These are phyloP conservation scores for Sebastes hubbsi DNA, from an alignment of 2,797 vertebrate species.

Conservation along the genomic window DNA sequence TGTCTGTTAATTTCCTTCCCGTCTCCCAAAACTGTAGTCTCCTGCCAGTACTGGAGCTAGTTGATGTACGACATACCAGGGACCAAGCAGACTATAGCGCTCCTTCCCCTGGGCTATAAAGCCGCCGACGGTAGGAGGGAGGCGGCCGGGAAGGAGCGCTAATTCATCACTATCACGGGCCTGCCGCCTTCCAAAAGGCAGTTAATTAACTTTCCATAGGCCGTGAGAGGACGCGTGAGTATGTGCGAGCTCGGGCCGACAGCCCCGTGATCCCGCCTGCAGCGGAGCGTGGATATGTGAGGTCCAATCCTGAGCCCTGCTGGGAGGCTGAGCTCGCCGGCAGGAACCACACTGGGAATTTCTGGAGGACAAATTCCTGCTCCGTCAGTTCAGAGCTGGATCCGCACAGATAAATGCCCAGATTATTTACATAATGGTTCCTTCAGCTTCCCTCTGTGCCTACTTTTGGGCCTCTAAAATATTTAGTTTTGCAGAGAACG, in stretches of 20 bases:
- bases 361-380: constrained; percentile 18
- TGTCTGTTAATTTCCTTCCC: constrained; percentile 14
- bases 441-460: not conserved
- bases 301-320: not conserved
- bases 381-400: constrained; percentile 4
- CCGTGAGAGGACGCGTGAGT: constrained; percentile 45
- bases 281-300: constrained; percentile 17
- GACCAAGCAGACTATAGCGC: not conserved
- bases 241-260: constrained; percentile 18
- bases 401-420: constrained; percentile 12
- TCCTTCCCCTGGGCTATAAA: constrained; percentile 19
- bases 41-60: not conserved
- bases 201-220: constrained; percentile 79
- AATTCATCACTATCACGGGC: constrained; percentile 79
- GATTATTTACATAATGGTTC: constrained; percentile 36
- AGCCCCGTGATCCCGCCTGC: constrained; percentile 35
- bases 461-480: not conserved
- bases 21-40: not conserved
- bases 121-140: constrained; percentile 14
- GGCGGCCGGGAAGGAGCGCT: constrained; percentile 42
- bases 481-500: not conserved
- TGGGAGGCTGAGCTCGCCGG: not conserved
- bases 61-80: constrained; percentile 2
- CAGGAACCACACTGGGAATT: constrained; percentile 18
- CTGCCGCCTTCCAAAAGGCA: constrained; percentile 59